phyloP scores from a whole-genome alignment of 1,140 invertebrate species.

The Acromyrmex echinatior region DNA sequence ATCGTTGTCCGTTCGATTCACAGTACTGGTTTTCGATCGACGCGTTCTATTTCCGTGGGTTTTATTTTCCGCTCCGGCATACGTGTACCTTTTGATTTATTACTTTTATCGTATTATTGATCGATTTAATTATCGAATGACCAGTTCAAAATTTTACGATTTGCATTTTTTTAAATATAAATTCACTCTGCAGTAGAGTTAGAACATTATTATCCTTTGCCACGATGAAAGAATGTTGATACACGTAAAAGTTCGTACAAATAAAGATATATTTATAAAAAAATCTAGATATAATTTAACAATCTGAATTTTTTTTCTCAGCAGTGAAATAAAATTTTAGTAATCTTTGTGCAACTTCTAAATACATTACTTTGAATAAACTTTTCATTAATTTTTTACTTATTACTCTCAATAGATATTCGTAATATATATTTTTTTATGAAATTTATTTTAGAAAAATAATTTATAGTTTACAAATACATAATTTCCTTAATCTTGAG shows the following conservation, averaged over 20 bases:
- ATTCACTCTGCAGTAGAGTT: background rate
- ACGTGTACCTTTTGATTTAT: constrained; percentile 54
- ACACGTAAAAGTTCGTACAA: background rate
- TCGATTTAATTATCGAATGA: constrained; percentile 54
- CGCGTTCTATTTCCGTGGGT: constrained; percentile 46
- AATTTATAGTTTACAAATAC: constrained; percentile 5
- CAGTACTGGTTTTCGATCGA: constrained; percentile 51
- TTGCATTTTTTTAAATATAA: constrained; percentile 26
- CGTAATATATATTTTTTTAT: background rate
- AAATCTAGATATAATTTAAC: background rate
- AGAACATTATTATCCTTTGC: constrained; percentile 25
- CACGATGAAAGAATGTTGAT: background rate
- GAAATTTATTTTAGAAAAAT: background rate
- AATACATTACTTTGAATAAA: background rate
- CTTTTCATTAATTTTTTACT: background rate
- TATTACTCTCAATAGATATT: background rate
- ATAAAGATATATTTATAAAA: background rate
- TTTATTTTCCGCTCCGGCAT: constrained; percentile 24
- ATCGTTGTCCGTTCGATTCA: constrained; percentile 50
- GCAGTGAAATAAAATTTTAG: background rate
- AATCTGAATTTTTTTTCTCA: background rate
- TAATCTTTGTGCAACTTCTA: background rate
- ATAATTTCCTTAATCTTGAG: background rate
- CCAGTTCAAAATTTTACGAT: constrained; percentile 36
- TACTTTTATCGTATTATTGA: constrained; percentile 44